Percentiles rank a stretch among this genome's conserved stretches.
Conservation (phyloP, 1,140 invertebrate species). For the Polypedilum pembai region DNA sequence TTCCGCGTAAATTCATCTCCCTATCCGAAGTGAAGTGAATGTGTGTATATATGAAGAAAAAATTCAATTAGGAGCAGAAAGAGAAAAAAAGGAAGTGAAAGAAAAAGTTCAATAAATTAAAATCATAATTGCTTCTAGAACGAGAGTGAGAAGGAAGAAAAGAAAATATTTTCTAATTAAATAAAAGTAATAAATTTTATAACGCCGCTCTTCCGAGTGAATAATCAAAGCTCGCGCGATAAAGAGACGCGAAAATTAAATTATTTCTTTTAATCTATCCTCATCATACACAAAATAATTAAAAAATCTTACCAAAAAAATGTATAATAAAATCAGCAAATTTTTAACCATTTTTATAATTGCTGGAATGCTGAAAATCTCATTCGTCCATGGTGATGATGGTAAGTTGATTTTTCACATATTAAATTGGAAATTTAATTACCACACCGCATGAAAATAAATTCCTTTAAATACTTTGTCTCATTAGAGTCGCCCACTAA, state of each 20-base stretch:
- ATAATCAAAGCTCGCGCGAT: neutral
- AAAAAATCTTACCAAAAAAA: neutral
- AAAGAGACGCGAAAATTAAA: neutral
- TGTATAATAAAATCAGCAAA: neutral
- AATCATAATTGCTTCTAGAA: neutral
- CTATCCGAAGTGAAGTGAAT: no score
- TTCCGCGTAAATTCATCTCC: no score
- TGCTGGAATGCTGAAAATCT: neutral
- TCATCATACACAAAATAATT: neutral
- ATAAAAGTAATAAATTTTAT: no score
- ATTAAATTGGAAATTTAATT: no score
- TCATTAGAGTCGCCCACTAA: neutral
- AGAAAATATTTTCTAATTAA: neutral
- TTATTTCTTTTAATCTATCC: neutral
- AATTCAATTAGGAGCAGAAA: neutral
- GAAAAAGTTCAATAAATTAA: neutral
- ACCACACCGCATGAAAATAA: neutral
- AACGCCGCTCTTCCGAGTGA: neutral
- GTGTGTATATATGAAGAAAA: neutral
- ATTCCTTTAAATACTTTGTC: neutral
- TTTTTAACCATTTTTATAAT: conserved; percentile 3
- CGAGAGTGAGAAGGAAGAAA: neutral
- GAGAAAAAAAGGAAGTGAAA: no score
- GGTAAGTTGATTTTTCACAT: neutral
- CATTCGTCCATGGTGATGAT: neutral